These are phyloP conservation scores for Hirundichthys speculiger DNA, from an alignment of 2,113 vertebrate genomes.

Conservation along the genomic window DNA sequence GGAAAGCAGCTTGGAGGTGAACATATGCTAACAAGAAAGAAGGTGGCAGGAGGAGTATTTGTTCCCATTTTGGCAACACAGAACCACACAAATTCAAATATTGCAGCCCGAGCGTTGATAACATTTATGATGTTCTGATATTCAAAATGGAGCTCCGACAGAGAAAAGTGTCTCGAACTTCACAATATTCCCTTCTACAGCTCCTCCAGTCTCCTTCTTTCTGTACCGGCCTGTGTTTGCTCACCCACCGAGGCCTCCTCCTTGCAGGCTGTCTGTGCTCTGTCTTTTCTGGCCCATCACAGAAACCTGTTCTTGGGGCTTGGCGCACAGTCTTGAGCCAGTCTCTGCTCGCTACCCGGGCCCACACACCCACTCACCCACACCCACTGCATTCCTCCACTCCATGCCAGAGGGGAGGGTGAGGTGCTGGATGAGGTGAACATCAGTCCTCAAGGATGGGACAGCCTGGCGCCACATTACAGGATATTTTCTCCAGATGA, in stretches of 20 bases:
- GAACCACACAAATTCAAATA: slow-evolving; percentile 3
- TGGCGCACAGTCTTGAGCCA: slow-evolving; percentile 67
- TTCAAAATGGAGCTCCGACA: slow-evolving; percentile 38
- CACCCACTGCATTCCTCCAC: slow-evolving; percentile 71
- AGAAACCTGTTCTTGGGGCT: slow-evolving; percentile 36
- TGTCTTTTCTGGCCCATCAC: slow-evolving; percentile 35
- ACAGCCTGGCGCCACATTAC: slow-evolving; percentile 18
- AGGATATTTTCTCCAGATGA: slow-evolving; percentile 29
- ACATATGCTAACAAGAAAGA: slow-evolving; percentile 56
- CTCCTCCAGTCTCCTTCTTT: slow-evolving; percentile 10
- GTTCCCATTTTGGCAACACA: slow-evolving; percentile 16
- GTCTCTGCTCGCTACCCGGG: slow-evolving; percentile 68
- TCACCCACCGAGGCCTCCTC: slow-evolving; percentile 44
- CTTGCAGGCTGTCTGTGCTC: slow-evolving; percentile 32
- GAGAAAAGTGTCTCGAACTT: slow-evolving; percentile 17
- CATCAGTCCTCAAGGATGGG: slow-evolving; percentile 37
- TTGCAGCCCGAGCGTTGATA: background rate
- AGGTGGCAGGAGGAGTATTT: slow-evolving; percentile 11
- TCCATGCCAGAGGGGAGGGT: slow-evolving; percentile 52
- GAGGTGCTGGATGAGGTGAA: slow-evolving; percentile 50
- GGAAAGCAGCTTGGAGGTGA: slow-evolving; percentile 66
- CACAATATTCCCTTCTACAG: slow-evolving; percentile 14
- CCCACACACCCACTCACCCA: slow-evolving; percentile 48
- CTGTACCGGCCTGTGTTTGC: slow-evolving; percentile 41
- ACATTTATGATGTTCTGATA: slow-evolving; percentile 26